These are phyloP conservation scores for Sphaeridia pumilis DNA, from an alignment of 2,888 invertebrate species.

Conservation along the genomic window DNA sequence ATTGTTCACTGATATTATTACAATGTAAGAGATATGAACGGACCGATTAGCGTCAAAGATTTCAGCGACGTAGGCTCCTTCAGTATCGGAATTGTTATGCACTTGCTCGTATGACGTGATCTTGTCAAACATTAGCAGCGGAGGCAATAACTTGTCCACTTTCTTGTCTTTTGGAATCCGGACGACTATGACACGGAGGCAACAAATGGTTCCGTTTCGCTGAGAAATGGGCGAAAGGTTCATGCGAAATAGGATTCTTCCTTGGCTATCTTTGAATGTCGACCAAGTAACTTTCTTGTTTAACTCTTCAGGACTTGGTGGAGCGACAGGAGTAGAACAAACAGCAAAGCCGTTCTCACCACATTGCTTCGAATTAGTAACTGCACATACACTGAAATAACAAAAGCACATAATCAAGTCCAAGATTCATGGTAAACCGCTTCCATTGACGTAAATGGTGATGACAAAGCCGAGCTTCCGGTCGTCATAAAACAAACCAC, in stretches of 20 bases:
- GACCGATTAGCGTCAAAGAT: constrained; percentile 48
- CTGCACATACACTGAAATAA: constrained; percentile 51
- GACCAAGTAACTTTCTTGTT: constrained; percentile 37
- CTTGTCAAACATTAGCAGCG: constrained; percentile 50
- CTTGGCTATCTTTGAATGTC: constrained; percentile 40
- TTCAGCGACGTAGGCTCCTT: constrained; percentile 74
- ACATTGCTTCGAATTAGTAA: constrained; percentile 60
- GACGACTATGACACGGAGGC: constrained; percentile 65
- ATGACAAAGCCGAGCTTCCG: too few relatives aligned
- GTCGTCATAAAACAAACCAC: too few relatives aligned
- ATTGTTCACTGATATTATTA: background rate
- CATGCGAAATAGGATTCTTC: constrained; percentile 57
- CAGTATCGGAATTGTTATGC: constrained; percentile 48
- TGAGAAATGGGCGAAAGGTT: constrained; percentile 62
- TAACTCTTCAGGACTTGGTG: constrained; percentile 54
- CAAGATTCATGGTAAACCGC: too few relatives aligned
- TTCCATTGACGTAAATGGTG: too few relatives aligned
- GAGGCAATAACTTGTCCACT: constrained; percentile 54
- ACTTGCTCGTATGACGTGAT: constrained; percentile 62
- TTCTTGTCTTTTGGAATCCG: constrained; percentile 52
- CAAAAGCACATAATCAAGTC: too few relatives aligned
- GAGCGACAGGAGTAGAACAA: constrained; percentile 59
- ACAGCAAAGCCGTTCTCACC: constrained; percentile 53
- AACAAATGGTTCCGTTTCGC: constrained; percentile 76
- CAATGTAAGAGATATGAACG: background rate